Evolutionary conservation across 1,140 invertebrate genomes (phyloP), one percentile per base, ranked within the genome.

Genomic region (Sycophaga agraensis): DNA sequence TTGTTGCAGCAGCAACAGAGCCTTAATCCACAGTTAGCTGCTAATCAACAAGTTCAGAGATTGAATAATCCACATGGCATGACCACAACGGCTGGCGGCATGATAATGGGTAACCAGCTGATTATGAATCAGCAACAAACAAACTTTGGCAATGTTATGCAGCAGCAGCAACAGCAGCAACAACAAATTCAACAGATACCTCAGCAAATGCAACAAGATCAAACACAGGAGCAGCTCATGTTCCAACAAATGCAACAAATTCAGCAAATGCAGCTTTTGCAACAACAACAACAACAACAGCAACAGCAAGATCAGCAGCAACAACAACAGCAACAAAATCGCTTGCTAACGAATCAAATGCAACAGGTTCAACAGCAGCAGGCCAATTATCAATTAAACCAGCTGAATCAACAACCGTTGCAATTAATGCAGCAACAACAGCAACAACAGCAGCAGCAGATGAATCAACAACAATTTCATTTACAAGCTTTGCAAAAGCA

Each of bases 21-120:
- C 19, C 40, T 63, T 5, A 63, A 46, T 21, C 12, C 48, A 2
- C 62, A 59, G 28, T 14, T 54, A n/a, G 42, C 40, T 2, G 14
- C 46, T 11, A 45, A 16, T n/a, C 62, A 63, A 22, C 61, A 64
- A 48, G 35, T 59, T 19, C 62, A 64, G 16, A 21, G 50, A 26
- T n/a, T 64, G 1, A 64, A 59, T 16, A 72, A 73, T 70, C 66
- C 72, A 49, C 75, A 78, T 19, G 75, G 75, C 51, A 78, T 79
- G 75, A 64, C 74, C 3, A 66, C 75, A n/a, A 35, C 51, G 45
- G 19, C 37, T 7, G 56, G 49, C 26, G 70, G 73, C 49, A 79
- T 79, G 77, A 51, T 81, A 31, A 80, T 81, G 77, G 68, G 73
- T 34, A 80, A 79, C 67, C 71, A 75, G 24, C 62, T 80, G 70